Evolutionary conservation across 2,113 vertebrate species (phyloP).

Genomic region (Panthera leo): DNA sequence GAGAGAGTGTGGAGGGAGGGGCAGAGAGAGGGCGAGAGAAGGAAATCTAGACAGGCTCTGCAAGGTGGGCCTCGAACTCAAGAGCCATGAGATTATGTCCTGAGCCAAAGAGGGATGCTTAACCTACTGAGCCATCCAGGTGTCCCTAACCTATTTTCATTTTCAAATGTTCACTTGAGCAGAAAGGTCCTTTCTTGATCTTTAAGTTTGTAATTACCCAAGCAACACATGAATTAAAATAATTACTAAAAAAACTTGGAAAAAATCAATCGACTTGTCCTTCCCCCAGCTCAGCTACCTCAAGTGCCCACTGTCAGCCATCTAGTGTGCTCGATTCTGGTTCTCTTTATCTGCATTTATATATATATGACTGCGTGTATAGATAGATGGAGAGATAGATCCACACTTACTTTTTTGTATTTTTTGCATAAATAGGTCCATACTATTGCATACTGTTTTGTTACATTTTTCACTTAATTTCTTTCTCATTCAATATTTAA

Average conservation of each 20-base stretch:
- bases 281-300: neutral
- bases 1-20: too few species aligned
- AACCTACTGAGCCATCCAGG: too few species aligned
- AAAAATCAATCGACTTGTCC: neutral
- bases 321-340: neutral
- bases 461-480: neutral
- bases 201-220: constrained; percentile 27
- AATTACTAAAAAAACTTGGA: neutral
- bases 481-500: neutral
- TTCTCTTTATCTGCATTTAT: neutral
- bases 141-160: neutral
- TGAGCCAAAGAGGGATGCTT: too few species aligned
- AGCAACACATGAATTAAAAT: neutral
- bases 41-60: too few species aligned
- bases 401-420: neutral
- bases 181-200: neutral
- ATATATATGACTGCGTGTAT: neutral
- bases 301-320: neutral
- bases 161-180: neutral
- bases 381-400: too few species aligned
- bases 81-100: too few species aligned
- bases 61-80: too few species aligned
- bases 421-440: neutral
- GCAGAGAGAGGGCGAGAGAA: too few species aligned
- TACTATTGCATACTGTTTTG: neutral